Base-by-base conservation (phyloP, 1,140 invertebrate genomes). In the Catajapyx aquilonaris region DNA sequence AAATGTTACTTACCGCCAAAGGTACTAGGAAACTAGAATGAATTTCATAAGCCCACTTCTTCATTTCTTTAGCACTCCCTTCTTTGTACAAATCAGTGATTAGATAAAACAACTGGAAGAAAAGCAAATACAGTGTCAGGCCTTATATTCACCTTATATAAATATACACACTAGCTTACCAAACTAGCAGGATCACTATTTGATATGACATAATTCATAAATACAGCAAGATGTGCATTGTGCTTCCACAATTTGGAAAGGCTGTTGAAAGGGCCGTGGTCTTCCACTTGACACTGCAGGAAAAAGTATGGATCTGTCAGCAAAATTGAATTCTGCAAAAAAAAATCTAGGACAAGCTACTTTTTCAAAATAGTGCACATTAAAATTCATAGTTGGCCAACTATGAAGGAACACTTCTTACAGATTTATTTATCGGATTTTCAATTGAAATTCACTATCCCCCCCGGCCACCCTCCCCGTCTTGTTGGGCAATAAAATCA, bases 41-140 rank as follows among this genome's bases (percentile, higher is more conserved):
- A 50, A 96, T 90, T 65, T 96, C 90, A 61, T 94, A 95, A 20
- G 88, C 88, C 88, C 88, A 96, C 56, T 88, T 85, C 38, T 80
- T 71, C 70, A 95, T 73, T 51, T 90, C 84, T 59, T 88, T 88
- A 22, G 69, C 68, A 48, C 73, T 81, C 20, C 78, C 80, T 52
- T 81, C 73, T 51, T 81, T 79, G 54, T 81, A 87, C 21, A 78
- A 57, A 52, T 84, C 77, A 15, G 81, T 83, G 52, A 90, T 71
- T 41, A 90, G 64, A 58, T 86, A 85, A 56, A 91, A 91, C 40
- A 90, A 65, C 73, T 80, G 54, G n/a, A 66, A 68, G 41, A 49
- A 47, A 43, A 49, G 42, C 34, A 39, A 42, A 44, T 40, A 36
- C 23, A 28, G 7, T 28, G 13, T 7, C 23, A 28, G 23, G 7